Base-by-base conservation (phyloP, 1,140 invertebrate species). In the Probaryconus sp. region DNA sequence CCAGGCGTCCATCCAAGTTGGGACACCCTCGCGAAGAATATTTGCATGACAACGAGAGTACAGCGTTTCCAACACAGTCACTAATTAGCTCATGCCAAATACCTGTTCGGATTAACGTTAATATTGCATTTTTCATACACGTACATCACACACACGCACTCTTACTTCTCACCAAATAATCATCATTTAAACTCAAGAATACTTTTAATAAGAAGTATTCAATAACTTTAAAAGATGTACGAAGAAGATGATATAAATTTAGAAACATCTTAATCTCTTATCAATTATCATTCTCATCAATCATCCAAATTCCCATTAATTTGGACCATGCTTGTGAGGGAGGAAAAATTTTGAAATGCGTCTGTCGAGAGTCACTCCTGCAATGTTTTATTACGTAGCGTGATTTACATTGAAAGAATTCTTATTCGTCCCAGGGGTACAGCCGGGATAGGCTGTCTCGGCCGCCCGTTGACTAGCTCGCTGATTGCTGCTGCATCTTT, bases 401-500 rank as follows among this genome's bases (percentile, higher is more conserved):
- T 81, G 84, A 86, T 86, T 85, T 82, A 85, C 73, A 82, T 82
- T 83, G 81, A 86, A 85, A 86, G 81, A 85, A 84, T 79, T 64
- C 69, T 40, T 68, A 71, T 78, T 55, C 64, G 69, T 77, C 76
- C 64, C 76, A 58, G 60, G 58, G 67, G 69, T 71, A 56, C 55
- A n/a, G n/a, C 47, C 20, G 71, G 51, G 65, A 72, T 63, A 73
- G 60, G 69, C 64, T 63, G 45, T 13, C 58, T 74, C 40, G 70
- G 51, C 61, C 70, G 68, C 58, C 72, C 72, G 69, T 76, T 76
- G 72, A 85, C 83, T 84, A 83, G 81, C 83, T 80, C 68, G 79
- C 82, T 88, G 86, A 88, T 88, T 88, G 85, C 86, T 87, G 79
- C 69, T 88, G 84, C 85, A 88, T 88, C 81, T 88, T 87, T 88